A percentile compares a stretch with the other conserved stretches of the same genome.
These are phyloP conservation scores for Drosophila demipolita DNA, from an alignment of 2,888 invertebrate genomes.

Conservation along the genomic window DNA sequence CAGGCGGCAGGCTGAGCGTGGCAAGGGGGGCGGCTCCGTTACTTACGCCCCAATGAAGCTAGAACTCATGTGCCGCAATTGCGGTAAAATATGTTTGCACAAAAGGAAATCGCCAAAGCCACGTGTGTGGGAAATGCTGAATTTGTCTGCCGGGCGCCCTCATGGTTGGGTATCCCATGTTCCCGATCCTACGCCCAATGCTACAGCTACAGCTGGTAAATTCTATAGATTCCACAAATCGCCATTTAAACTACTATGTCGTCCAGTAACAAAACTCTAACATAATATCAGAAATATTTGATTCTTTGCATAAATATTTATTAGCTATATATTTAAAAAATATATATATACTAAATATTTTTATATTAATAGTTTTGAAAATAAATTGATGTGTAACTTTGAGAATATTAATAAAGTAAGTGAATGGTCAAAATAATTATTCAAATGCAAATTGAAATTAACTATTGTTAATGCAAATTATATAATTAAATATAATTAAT, in stretches of 20 bases:
- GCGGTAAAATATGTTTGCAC: constrained; percentile 80
- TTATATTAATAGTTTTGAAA: not conserved
- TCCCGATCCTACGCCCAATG: not conserved
- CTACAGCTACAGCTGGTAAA: constrained; percentile 4
- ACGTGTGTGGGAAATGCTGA: constrained; percentile 78
- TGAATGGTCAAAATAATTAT: not conserved
- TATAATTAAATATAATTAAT: not conserved
- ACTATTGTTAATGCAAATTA: not conserved
- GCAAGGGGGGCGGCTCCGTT: constrained; percentile 42
- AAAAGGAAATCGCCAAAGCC: constrained; percentile 80
- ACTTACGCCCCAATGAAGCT: constrained; percentile 74
- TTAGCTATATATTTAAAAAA: no score
- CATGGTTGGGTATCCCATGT: constrained; percentile 20
- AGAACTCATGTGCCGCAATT: constrained; percentile 71
- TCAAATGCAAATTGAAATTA: not conserved
- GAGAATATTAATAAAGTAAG: not conserved
- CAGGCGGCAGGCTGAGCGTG: constrained; percentile 25
- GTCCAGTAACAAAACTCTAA: not conserved
- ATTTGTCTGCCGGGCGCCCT: constrained; percentile 69
- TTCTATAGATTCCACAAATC: constrained; percentile 12
- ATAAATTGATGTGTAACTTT: not conserved
- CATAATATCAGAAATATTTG: not conserved
- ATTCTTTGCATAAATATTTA: not conserved
- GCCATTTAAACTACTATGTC: constrained; percentile 1
- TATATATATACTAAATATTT: not conserved